A percentile compares a stretch with the other conserved stretches of the same genome.
Evolutionary conservation across 2,113 vertebrate genomes (phyloP).

Genomic region (Tragelaphus imberbis): DNA sequence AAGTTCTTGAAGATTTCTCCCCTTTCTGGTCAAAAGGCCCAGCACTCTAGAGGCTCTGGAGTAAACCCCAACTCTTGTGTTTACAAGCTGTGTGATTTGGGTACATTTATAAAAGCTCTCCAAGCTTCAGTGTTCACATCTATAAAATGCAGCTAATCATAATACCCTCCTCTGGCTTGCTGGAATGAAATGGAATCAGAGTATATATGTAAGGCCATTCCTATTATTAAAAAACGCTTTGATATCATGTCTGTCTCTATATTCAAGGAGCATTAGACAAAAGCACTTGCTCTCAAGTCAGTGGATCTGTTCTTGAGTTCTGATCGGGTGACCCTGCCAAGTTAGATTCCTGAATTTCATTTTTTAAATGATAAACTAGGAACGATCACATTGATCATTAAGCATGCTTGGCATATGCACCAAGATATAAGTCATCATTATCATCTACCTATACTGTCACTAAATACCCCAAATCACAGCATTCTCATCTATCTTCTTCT

Average conservation of each 20-base stretch:
- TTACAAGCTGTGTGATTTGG: not conserved
- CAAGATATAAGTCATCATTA: not conserved
- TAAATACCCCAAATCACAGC: not conserved
- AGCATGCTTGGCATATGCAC: not conserved
- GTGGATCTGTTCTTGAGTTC: not conserved
- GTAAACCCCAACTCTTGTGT: too few species aligned
- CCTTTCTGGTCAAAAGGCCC: not conserved
- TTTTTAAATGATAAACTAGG: not conserved
- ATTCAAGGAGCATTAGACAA: not conserved
- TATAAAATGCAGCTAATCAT: not conserved
- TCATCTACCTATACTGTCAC: not conserved
- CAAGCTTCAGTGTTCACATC: not conserved
- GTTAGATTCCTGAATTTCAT: not conserved
- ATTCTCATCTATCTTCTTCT: not conserved
- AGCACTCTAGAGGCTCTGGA: not conserved
- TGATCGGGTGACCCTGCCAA: not conserved
- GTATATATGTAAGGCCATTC: not conserved
- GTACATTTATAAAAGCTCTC: not conserved
- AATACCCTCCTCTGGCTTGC: not conserved
- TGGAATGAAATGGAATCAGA: not conserved
- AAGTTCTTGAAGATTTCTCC: not conserved
- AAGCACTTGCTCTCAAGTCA: not conserved
- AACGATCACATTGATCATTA: not conserved
- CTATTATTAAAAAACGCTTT: not conserved
- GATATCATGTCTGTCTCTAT: not conserved